Evolutionary conservation across 2,888 invertebrate genomes (phyloP).

Genomic region (Tortricodes alternella): DNA sequence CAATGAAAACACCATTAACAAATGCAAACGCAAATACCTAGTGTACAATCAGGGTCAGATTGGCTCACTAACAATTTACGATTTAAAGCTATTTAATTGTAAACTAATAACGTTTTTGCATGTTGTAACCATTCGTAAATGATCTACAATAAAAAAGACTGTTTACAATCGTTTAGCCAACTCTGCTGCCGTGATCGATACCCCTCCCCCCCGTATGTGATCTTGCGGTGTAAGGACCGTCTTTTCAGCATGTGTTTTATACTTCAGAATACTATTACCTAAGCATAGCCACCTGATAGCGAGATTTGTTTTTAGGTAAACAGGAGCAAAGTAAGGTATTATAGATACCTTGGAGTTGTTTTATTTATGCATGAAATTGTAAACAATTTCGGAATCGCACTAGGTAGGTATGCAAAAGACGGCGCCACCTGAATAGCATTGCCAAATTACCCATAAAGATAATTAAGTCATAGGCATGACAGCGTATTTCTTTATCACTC

Average conservation of each 20-base stretch:
- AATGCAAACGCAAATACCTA: background rate
- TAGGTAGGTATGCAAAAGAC: too few species aligned
- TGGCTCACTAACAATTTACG: constrained; percentile 29
- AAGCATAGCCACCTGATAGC: too few species aligned
- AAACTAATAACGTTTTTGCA: constrained; percentile 28
- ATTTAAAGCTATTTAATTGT: constrained; percentile 25
- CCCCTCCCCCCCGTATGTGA: constrained; percentile 19
- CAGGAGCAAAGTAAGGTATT: too few species aligned
- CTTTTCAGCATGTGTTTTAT: constrained; percentile 13
- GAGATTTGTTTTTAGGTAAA: too few species aligned
- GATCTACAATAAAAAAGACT: constrained; percentile 25
- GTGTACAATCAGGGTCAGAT: constrained; percentile 30
- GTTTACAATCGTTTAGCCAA: constrained; percentile 29
- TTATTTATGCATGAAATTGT: too few species aligned
- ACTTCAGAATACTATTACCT: too few species aligned
- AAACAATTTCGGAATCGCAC: too few species aligned
- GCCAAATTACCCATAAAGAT: too few species aligned
- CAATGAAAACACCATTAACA: constrained; percentile 12
- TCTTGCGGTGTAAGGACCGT: constrained; percentile 12
- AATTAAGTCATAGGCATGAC: too few species aligned
- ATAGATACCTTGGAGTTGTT: too few species aligned
- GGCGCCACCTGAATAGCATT: too few species aligned
- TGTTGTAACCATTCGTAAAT: constrained; percentile 22
- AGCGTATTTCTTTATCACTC: too few species aligned
- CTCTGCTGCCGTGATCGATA: constrained; percentile 24